Percentiles rank a stretch among this genome's conserved stretches.
These are phyloP conservation scores for Caerostris extrusa DNA, from an alignment of 1,140 invertebrate genomes.

Conservation along the genomic window DNA sequence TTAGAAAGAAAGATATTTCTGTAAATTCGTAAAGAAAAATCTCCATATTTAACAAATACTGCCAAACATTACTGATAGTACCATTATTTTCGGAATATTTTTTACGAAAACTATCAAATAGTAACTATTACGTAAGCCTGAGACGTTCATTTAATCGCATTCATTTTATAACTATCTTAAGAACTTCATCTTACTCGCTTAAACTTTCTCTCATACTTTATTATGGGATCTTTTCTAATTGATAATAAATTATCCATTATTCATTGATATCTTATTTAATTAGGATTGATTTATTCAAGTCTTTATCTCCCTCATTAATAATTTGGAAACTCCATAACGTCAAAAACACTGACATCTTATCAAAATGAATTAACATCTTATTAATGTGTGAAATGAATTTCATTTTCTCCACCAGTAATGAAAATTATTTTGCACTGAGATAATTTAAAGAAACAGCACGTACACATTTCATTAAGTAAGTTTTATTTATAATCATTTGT, in stretches of 20 bases:
- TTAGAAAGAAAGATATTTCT: too few species aligned
- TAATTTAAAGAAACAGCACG: too few species aligned
- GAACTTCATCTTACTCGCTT: neutral
- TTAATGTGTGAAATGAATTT: constrained; percentile 22
- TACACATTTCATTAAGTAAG: too few species aligned
- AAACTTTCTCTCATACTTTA: neutral
- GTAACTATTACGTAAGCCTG: too few species aligned
- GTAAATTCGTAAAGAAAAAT: too few species aligned
- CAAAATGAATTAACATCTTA: constrained; percentile 15
- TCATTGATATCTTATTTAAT: neutral
- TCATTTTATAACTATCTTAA: neutral
- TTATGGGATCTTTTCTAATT: neutral
- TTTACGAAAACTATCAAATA: too few species aligned
- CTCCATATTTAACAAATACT: too few species aligned
- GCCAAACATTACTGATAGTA: too few species aligned
- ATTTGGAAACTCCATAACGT: neutral
- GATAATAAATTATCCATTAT: neutral
- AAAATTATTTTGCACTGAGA: neutral
- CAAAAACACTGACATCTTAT: neutral
- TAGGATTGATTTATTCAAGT: neutral
- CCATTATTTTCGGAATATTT: too few species aligned
- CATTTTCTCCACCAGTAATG: neutral
- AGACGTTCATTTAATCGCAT: neutral
- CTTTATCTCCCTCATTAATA: constrained; percentile 16
- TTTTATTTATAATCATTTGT: too few species aligned